A percentile compares a stretch with the other conserved stretches of the same genome.
These are phyloP conservation scores for Megaceryle torquata DNA, from an alignment of 2,113 vertebrate genomes.

Conservation along the genomic window DNA sequence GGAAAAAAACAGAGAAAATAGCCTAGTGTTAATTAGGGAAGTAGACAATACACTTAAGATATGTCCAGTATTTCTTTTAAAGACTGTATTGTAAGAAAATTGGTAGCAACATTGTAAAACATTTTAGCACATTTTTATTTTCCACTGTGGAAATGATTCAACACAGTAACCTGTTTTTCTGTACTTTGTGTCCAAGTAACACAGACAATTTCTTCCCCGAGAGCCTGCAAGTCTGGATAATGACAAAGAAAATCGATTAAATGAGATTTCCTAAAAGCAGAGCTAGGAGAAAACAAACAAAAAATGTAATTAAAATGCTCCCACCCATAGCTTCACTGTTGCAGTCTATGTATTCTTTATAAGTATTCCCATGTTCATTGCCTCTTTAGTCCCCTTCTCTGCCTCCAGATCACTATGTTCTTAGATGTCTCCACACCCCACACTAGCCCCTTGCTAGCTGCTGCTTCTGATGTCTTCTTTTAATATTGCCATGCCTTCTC, in stretches of 20 bases:
- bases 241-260: neutral
- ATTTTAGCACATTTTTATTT: neutral
- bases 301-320: neutral
- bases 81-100: neutral
- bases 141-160: neutral
- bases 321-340: neutral
- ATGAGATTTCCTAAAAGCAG: neutral
- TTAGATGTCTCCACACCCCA: neutral
- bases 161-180: neutral
- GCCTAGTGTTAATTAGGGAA: neutral
- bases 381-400: neutral
- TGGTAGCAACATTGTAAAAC: neutral
- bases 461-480: neutral
- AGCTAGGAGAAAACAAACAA: neutral
- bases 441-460: neutral
- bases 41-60: neutral
- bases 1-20: neutral
- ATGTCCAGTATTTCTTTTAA: neutral
- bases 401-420: neutral
- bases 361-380: neutral
- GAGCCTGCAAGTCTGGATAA: neutral
- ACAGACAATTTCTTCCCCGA: neutral
- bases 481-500: neutral
- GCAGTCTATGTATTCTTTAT: neutral
- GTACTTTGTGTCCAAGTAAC: neutral